Evolutionary conservation across 2,797 vertebrate genomes (phyloP).

Genomic region (Anguilla megastoma): DNA sequence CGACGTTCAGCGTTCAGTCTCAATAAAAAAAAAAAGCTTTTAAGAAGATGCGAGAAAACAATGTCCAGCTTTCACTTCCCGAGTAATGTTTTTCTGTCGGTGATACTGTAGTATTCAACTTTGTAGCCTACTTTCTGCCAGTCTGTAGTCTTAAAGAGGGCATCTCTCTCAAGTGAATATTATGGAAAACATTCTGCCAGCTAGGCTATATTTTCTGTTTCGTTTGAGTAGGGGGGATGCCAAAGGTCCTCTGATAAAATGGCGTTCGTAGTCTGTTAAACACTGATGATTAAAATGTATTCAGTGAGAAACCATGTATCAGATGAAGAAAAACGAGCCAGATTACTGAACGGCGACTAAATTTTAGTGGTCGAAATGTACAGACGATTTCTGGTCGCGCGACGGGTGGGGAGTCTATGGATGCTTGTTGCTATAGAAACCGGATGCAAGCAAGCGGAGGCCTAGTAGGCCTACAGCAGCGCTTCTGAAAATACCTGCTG

Average conservation of each 20-base stretch:
- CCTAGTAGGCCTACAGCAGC: conserved; percentile 35
- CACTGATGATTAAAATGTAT: not conserved
- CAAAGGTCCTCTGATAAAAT: not conserved
- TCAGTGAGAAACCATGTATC: not conserved
- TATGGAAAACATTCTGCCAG: not conserved
- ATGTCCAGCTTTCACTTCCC: not conserved
- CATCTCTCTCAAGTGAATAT: not conserved
- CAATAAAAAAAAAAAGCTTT: not conserved
- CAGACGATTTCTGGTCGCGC: conserved; percentile 20
- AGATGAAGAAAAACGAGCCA: not conserved
- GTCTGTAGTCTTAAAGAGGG: not conserved
- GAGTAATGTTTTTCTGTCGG: not conserved
- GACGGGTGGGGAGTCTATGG: conserved; percentile 20
- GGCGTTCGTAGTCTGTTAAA: not conserved
- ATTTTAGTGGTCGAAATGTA: not conserved
- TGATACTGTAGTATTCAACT: not conserved
- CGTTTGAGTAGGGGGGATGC: not conserved
- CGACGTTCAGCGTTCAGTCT: not conserved
- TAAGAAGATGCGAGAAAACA: not conserved
- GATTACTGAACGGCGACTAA: not conserved
- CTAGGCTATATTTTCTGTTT: too few relatives aligned
- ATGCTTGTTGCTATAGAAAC: conserved; percentile 74
- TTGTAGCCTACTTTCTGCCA: not conserved
- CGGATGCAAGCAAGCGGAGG: conserved; percentile 58
- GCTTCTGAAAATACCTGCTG: conserved; percentile 36